A percentile compares a stretch with the other conserved stretches of the same genome.
Evolutionary conservation across 2,113 vertebrate genomes (phyloP).

Genomic region (Myrmecobius fasciatus): DNA sequence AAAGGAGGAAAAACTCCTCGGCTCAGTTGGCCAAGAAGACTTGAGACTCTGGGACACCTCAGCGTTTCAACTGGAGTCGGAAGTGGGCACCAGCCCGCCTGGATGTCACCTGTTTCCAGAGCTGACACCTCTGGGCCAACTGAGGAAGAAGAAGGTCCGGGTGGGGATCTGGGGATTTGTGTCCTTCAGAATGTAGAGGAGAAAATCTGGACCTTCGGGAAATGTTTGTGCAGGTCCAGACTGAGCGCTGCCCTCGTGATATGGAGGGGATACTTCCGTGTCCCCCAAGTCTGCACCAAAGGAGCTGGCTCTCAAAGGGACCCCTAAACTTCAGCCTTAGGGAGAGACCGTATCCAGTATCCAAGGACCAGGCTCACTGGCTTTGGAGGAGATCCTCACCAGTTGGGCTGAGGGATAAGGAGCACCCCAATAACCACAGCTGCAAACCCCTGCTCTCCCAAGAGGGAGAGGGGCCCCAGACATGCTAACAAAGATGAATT

Average conservation of each 20-base stretch:
- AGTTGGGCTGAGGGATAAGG: background rate
- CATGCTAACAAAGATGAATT: background rate
- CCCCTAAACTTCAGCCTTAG: background rate
- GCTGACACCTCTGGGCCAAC: constrained; percentile 48
- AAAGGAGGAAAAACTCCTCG: constrained; percentile 69
- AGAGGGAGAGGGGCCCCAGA: background rate
- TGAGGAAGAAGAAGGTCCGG: constrained; percentile 37
- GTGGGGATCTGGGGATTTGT: background rate
- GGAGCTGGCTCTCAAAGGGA: background rate
- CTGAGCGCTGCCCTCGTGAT: background rate
- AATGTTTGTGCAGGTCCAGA: background rate
- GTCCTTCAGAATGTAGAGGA: background rate
- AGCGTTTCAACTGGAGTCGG: constrained; percentile 74
- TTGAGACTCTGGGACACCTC: constrained; percentile 83
- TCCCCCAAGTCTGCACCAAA: background rate
- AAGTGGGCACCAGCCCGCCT: background rate
- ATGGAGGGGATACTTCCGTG: background rate
- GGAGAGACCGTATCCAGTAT: background rate
- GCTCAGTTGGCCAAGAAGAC: constrained; percentile 74
- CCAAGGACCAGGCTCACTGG: background rate
- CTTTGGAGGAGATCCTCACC: background rate
- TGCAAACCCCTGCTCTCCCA: background rate
- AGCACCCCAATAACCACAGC: background rate
- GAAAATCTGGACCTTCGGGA: background rate
- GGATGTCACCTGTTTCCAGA: background rate